Percentiles rank a stretch among this genome's conserved stretches.
Evolutionary conservation across 2,113 vertebrate species (phyloP).

Genomic region (Gymnarchus niloticus): DNA sequence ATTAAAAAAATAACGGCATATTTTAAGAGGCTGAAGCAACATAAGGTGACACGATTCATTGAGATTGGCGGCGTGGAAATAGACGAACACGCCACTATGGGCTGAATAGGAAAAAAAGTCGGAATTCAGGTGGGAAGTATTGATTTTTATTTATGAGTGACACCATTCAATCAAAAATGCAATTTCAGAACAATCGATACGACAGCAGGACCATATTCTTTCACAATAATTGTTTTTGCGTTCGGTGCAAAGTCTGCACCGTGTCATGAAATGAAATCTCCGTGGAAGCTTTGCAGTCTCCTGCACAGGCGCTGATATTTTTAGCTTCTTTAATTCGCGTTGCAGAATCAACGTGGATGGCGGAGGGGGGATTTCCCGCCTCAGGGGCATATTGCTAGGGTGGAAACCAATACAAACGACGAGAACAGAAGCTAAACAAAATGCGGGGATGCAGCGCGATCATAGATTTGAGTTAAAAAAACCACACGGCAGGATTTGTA

Average conservation of each 20-base stretch:
- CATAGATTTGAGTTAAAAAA: not conserved
- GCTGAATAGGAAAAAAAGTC: not conserved
- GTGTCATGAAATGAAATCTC: not conserved
- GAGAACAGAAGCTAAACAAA: not conserved
- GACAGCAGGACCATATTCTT: not conserved
- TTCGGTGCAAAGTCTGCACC: not conserved
- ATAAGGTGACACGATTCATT: not conserved
- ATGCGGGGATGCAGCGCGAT: not conserved
- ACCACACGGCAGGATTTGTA: not conserved
- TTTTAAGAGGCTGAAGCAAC: not conserved
- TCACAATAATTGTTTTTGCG: conserved; percentile 10
- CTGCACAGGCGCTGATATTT: not conserved
- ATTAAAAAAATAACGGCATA: conserved; percentile 4
- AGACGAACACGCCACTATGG: not conserved
- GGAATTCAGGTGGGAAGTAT: conserved; percentile 16
- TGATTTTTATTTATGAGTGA: conserved; percentile 20
- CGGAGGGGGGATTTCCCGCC: not conserved
- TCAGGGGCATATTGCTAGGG: not conserved
- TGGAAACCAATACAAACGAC: not conserved
- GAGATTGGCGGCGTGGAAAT: not conserved
- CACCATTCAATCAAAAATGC: conserved; percentile 17
- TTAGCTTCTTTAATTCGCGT: not conserved
- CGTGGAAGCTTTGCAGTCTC: not conserved
- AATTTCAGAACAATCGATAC: conserved; percentile 10
- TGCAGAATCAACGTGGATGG: not conserved